phyloP scores from a whole-genome alignment of 2,797 vertebrate species.

The Okamejei kenojei region DNA sequence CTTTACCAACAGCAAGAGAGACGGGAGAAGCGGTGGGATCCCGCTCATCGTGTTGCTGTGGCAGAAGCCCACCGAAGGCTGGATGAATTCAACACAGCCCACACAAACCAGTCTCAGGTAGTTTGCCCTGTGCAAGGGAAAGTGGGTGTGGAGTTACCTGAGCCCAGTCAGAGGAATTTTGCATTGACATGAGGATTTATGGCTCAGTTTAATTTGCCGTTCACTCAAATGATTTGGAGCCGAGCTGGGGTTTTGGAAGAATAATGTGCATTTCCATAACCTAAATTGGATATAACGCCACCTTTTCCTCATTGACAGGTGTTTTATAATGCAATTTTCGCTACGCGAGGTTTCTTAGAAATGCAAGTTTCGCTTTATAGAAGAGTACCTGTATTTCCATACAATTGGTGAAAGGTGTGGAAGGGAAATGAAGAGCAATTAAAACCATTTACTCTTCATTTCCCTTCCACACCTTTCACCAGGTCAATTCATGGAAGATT shows the following conservation, averaged over 20 bases:
- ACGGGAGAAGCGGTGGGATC: slow-evolving; percentile 95
- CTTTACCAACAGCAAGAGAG: slow-evolving; percentile 76
- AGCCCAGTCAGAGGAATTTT: too few relatives aligned
- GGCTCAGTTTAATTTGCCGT: neutral
- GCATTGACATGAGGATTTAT: neutral
- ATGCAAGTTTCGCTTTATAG: too few relatives aligned
- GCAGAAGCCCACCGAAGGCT: slow-evolving; percentile 82
- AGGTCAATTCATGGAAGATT: neutral
- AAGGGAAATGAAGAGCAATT: neutral
- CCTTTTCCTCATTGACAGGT: too few relatives aligned
- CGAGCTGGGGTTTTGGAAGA: neutral
- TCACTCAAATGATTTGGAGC: neutral
- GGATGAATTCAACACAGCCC: slow-evolving; percentile 81
- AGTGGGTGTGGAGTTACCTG: neutral
- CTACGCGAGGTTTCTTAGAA: too few relatives aligned
- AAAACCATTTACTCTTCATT: too few relatives aligned
- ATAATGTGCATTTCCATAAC: too few relatives aligned
- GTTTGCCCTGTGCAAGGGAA: neutral
- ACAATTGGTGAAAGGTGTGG: neutral
- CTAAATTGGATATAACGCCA: too few relatives aligned
- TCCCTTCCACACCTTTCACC: too few relatives aligned
- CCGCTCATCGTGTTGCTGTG: slow-evolving; percentile 76
- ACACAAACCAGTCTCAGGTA: slow-evolving; percentile 76
- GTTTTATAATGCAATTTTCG: too few relatives aligned
- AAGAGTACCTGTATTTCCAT: neutral